Evolutionary conservation across 1,140 invertebrate species (phyloP).

Genomic region (Trichogramma pretiosum): DNA sequence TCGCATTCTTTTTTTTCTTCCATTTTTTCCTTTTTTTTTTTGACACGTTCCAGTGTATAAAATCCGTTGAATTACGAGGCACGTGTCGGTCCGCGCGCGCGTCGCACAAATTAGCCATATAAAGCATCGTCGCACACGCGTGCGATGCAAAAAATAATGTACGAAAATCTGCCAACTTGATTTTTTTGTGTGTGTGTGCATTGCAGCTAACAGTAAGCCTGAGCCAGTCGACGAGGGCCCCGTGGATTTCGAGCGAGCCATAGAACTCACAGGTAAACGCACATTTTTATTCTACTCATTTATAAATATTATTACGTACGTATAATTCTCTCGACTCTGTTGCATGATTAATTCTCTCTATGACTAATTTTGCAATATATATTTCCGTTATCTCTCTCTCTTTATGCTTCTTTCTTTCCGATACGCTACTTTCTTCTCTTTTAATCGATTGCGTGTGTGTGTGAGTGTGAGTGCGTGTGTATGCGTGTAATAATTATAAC

Average conservation of each 20-base stretch:
- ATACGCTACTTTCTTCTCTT: no score
- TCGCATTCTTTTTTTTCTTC: background rate
- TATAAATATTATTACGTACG: background rate
- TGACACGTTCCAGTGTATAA: no score
- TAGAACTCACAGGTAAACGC: constrained; percentile 14
- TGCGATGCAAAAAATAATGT: constrained; percentile 13
- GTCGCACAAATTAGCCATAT: no score
- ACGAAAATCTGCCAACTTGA: constrained; percentile 8
- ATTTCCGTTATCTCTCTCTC: constrained; percentile 10
- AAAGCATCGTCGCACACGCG: no score
- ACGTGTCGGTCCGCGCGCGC: background rate
- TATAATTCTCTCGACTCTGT: no score
- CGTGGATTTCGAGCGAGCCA: constrained; percentile 16
- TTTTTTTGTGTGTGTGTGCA: no score
- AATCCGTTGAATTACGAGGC: no score
- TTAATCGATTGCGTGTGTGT: no score
- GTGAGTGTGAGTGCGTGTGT: no score
- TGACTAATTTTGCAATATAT: background rate
- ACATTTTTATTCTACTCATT: constrained; percentile 1
- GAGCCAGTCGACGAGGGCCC: constrained; percentile 16
- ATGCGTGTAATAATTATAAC: no score
- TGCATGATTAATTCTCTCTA: background rate
- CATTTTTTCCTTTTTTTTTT: background rate
- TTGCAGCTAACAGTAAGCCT: no score
- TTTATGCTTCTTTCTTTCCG: no score